Conservation (phyloP, 1,140 invertebrate species). For the Nomia melanderi region DNA sequence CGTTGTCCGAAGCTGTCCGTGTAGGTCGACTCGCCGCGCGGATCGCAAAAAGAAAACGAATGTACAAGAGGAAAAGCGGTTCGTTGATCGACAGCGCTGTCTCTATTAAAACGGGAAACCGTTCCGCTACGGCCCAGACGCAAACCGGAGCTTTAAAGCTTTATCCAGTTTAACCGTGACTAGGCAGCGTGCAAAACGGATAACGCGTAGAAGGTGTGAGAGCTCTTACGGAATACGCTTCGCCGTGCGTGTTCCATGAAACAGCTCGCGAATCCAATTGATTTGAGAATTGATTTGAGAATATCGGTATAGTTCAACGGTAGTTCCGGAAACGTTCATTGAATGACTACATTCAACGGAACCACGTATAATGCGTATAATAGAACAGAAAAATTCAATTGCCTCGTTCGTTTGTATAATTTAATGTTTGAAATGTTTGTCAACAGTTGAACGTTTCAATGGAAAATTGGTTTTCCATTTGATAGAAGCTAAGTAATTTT, state of each 20-base stretch:
- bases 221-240: constrained; percentile 18
- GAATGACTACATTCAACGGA: too few species aligned
- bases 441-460: too few species aligned
- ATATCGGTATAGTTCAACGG: too few species aligned
- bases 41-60: constrained; percentile 17
- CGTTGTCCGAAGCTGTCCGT: not conserved
- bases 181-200: constrained; percentile 18
- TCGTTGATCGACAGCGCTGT: constrained; percentile 13
- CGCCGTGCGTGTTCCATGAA: constrained; percentile 6
- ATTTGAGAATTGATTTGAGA: constrained; percentile 11
- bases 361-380: too few species aligned
- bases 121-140: not conserved
- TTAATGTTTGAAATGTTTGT: too few species aligned
- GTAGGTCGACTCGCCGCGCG: constrained; percentile 18
- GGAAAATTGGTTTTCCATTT: too few species aligned
- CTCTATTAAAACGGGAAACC: constrained; percentile 13
- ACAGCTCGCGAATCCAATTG: not conserved
- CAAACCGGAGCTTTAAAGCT: constrained; percentile 25
- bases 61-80: not conserved
- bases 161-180: constrained; percentile 10
- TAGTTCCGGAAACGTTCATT: too few species aligned
- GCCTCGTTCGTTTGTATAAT: too few species aligned
- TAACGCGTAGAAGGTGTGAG: constrained; percentile 8
- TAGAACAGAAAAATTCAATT: too few species aligned
- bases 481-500: too few species aligned